Evolutionary conservation across 2,797 vertebrate genomes (phyloP), one percentile per base, ranked within the genome.

Genomic region (Holocentrus rufus): DNA sequence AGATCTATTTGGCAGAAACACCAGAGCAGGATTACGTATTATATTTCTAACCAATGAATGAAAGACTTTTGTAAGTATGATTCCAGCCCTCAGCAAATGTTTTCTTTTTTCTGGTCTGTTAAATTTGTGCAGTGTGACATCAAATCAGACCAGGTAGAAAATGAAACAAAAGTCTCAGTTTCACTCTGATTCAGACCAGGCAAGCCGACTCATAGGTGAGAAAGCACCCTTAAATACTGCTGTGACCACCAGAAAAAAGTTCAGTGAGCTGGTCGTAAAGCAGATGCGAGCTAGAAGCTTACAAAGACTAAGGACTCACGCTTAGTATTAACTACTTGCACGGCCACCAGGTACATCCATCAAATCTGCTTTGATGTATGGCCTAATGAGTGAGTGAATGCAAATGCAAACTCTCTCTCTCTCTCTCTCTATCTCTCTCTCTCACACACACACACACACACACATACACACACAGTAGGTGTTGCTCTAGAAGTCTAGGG

Each of bases 361-460:
- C 73, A 65, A 59, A 30, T 44, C 34, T 65, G 71, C 34, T 65
- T 34, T 73, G 14, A 76, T 68, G 46, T 58, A 53, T 13, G 49
- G 44, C 72, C 61, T 69, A 76, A 77, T 67, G 68, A 42, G 39
- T 42, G 39, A 63, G 62, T 8, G 23, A 17, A 15, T 5, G 22
- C 25, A 57, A 30, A 67, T 42, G 63, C 50, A 42, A 49, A 63
- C 8, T 0, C 20, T 30, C 27, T 62, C 52, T 47, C 25, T 23
- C 64, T 23, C 18, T 46, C 49, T 59, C 17, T 53, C 18, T 20
- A 31, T 11, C 56, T n/a, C 31, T 10, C 17, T 2, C 18, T 10
- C 7, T 2, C 36, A 1, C 58, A 22, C 47, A 23, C 62, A 22
- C 46, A 64, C 23, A n/a, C 15, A 64, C 61, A 50, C 15, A 63